phyloP scores from a whole-genome alignment of 2,113 vertebrate species.

The Pelecanus crispus region DNA sequence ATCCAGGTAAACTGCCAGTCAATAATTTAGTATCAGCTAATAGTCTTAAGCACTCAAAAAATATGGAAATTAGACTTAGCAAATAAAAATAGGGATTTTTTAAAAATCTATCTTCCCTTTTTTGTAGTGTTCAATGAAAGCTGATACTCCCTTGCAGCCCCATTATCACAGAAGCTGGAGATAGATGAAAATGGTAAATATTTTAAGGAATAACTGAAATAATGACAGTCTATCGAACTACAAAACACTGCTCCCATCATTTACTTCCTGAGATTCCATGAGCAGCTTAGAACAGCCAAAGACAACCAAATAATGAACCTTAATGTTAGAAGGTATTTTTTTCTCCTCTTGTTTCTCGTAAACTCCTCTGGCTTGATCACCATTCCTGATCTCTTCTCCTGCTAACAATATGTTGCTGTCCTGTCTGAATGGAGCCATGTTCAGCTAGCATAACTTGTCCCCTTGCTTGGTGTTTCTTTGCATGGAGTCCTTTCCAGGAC shows the following conservation, averaged over 20 bases:
- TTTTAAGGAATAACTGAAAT: neutral
- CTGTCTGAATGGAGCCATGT: neutral
- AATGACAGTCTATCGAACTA: neutral
- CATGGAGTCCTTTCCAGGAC: neutral
- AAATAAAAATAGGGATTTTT: neutral
- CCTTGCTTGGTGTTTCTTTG: neutral
- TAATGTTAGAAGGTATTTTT: neutral
- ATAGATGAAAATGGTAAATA: neutral
- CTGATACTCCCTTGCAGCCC: neutral
- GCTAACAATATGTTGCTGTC: neutral
- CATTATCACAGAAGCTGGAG: neutral
- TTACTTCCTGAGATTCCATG: neutral
- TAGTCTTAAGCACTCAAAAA: neutral
- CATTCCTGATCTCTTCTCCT: neutral
- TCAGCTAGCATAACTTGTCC: neutral
- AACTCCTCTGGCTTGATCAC: neutral
- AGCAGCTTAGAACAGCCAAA: neutral
- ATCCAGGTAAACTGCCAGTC: neutral
- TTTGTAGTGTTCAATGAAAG: neutral
- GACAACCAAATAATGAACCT: neutral
- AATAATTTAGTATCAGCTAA: neutral
- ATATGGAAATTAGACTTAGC: neutral
- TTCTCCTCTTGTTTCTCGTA: neutral
- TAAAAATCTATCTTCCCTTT: neutral
- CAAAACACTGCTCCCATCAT: neutral